A percentile compares a stretch with the other conserved stretches of the same genome.
These are phyloP conservation scores for Alligator sinensis DNA, from an alignment of 2,113 vertebrate species.

Conservation along the genomic window DNA sequence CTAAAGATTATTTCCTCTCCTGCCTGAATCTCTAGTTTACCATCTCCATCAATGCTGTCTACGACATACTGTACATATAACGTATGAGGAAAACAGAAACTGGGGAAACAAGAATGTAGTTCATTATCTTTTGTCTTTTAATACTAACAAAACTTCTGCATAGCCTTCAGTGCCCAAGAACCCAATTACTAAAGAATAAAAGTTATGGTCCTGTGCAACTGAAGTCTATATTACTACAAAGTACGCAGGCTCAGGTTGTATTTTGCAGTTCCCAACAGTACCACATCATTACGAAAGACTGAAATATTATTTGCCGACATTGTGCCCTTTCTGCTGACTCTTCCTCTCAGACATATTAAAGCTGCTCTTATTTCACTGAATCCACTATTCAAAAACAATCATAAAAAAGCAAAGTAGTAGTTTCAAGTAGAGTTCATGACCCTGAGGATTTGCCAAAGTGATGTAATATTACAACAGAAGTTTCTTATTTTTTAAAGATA, in stretches of 20 bases:
- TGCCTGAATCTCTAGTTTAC: neutral
- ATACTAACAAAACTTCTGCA: neutral
- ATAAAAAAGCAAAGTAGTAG: neutral
- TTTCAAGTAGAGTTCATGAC: neutral
- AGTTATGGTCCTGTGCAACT: neutral
- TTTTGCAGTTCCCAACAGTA: neutral
- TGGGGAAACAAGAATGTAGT: neutral
- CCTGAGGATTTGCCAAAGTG: neutral
- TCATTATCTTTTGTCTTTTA: neutral
- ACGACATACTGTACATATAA: neutral
- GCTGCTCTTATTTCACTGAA: neutral
- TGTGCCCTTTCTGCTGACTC: too few species aligned
- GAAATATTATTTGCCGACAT: neutral
- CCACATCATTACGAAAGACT: neutral
- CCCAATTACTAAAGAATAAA: neutral
- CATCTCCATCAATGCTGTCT: neutral
- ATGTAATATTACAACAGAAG: neutral
- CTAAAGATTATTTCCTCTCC: neutral
- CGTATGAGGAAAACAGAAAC: neutral
- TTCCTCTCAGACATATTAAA: neutral
- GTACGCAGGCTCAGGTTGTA: neutral
- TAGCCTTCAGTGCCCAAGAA: fast-evolving
- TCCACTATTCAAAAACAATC: neutral
- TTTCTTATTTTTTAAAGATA: neutral
- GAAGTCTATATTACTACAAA: neutral